Evolutionary conservation across 2,888 invertebrate species (phyloP).

Genomic region (Rhimphoctona megacephalus): DNA sequence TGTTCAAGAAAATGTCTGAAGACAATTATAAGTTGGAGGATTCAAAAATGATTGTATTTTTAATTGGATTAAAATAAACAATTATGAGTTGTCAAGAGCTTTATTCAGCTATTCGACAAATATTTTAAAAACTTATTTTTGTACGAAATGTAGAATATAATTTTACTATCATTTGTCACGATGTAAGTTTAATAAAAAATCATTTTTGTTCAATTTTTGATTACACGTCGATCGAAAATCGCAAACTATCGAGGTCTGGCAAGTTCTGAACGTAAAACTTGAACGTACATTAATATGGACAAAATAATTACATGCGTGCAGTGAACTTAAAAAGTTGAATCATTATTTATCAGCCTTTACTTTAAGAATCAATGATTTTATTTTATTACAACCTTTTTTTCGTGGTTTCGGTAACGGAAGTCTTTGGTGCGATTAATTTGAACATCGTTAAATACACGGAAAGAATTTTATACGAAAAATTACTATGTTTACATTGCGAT

Average conservation of each 20-base stretch:
- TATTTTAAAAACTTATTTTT: background rate
- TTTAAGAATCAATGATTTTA: background rate
- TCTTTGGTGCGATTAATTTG: background rate
- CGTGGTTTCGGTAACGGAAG: background rate
- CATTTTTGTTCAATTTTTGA: background rate
- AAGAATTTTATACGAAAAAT: too few relatives aligned
- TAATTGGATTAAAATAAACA: background rate
- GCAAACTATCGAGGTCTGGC: background rate
- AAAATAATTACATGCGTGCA: background rate
- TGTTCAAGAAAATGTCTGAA: background rate
- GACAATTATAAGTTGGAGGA: background rate
- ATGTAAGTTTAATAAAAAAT: constrained; percentile 8
- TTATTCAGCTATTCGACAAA: background rate
- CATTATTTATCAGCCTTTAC: background rate
- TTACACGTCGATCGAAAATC: background rate
- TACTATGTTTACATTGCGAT: too few relatives aligned
- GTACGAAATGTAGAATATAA: background rate
- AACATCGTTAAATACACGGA: background rate
- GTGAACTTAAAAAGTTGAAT: background rate
- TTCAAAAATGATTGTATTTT: background rate
- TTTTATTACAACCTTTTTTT: background rate
- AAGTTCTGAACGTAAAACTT: background rate
- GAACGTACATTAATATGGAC: background rate
- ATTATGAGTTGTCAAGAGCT: background rate
- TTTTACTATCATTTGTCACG: background rate